Conservation (phyloP, 92 coral and sea anemone genomes). For the Umimayanthus chanpuru region DNA sequence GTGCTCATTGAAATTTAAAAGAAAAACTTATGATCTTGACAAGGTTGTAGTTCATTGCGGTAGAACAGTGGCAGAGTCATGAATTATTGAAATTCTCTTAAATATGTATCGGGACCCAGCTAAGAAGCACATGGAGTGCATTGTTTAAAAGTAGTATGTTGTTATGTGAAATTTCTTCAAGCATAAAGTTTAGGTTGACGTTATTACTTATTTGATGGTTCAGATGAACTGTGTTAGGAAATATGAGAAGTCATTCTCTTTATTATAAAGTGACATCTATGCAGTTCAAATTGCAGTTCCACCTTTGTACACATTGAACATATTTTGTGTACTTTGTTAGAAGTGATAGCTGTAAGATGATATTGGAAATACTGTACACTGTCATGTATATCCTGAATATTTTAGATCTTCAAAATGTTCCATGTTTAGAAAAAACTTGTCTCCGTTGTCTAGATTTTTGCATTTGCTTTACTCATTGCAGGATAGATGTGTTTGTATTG, state of each 20-base stretch:
- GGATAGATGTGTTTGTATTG: neutral
- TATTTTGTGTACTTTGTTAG: conserved; percentile 26
- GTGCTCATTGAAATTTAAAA: neutral
- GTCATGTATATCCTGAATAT: neutral
- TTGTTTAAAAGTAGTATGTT: conserved; percentile 24
- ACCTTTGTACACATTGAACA: conserved; percentile 32
- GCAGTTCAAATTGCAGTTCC: neutral
- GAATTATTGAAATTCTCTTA: conserved; percentile 31
- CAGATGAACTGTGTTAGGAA: neutral
- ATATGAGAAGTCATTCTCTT: neutral
- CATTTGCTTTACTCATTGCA: neutral
- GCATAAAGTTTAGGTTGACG: neutral
- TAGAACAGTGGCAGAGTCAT: neutral
- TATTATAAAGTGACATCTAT: neutral
- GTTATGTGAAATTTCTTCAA: neutral
- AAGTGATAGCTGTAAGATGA: conserved; percentile 12
- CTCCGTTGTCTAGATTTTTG: neutral
- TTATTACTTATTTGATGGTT: neutral
- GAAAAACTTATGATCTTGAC: neutral
- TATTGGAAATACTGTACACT: conserved; percentile 5
- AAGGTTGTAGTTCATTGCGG: neutral
- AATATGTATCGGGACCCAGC: conserved; percentile 2
- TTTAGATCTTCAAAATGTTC: neutral
- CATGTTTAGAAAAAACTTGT: neutral
- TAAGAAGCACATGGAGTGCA: conserved; percentile 28